A percentile compares a stretch with the other conserved stretches of the same genome.
phyloP scores from a whole-genome alignment of 2,888 invertebrate species.

The Augochlorella aurata region DNA sequence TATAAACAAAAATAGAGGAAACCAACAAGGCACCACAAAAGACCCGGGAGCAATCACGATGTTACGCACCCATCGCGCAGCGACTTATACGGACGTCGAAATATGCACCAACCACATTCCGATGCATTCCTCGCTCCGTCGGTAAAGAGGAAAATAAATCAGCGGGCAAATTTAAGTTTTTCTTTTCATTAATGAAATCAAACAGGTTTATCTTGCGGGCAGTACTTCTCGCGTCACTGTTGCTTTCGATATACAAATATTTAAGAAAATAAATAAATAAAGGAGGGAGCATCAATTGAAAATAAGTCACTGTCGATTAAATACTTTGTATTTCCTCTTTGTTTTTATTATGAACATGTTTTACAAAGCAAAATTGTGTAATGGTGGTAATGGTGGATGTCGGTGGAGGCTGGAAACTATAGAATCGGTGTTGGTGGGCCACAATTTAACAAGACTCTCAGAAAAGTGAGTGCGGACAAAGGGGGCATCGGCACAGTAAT shows the following conservation, averaged over 20 bases:
- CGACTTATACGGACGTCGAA: constrained; percentile 29
- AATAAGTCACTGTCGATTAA: constrained; percentile 56
- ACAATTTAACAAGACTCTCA: constrained; percentile 63
- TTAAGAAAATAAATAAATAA: too few species aligned
- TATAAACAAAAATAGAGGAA: constrained; percentile 53
- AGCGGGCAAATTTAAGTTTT: background rate
- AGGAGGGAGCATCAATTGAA: constrained; percentile 16
- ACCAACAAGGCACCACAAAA: constrained; percentile 51
- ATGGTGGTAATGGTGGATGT: constrained; percentile 66
- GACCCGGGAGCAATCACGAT: constrained; percentile 28
- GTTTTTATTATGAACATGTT: constrained; percentile 80
- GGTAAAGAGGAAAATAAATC: background rate
- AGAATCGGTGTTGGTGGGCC: constrained; percentile 63
- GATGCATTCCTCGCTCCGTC: constrained; percentile 9
- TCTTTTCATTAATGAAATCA: background rate
- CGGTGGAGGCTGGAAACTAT: constrained; percentile 70
- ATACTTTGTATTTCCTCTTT: constrained; percentile 66
- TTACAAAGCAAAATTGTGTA: constrained; percentile 80
- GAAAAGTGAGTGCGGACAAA: constrained; percentile 67
- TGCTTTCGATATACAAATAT: too few species aligned
- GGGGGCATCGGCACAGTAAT: constrained; percentile 78
- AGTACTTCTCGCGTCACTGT: background rate
- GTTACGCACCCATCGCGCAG: constrained; percentile 48
- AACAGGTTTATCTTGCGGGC: background rate
- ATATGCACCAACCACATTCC: constrained; percentile 8